phyloP scores from a whole-genome alignment of 2,113 vertebrate species.

The Andinoacara biseriatus region DNA sequence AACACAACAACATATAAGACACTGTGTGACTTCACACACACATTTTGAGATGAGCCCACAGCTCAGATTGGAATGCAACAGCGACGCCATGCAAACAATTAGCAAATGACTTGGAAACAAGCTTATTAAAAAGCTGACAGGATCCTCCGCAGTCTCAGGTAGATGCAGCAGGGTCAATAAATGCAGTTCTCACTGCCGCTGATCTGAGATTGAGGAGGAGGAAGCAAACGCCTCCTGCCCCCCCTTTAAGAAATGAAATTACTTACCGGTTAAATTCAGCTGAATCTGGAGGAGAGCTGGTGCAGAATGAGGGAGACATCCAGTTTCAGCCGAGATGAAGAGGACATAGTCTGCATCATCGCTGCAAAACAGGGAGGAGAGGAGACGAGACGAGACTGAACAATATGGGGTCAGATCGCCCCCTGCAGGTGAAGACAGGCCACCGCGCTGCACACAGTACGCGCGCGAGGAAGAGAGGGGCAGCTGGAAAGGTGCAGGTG shows the following conservation, averaged over 20 bases:
- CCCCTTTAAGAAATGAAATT: neutral
- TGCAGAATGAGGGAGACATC: constrained; percentile 8
- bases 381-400: constrained; percentile 8
- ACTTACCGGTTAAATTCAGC: constrained; percentile 45
- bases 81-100: neutral
- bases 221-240: neutral
- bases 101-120: neutral
- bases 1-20: neutral
- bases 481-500: neutral
- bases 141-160: constrained; percentile 37
- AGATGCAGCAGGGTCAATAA: constrained; percentile 38
- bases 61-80: neutral
- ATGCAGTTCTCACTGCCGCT: constrained; percentile 8
- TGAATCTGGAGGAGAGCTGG: neutral
- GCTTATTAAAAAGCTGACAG: neutral
- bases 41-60: constrained; percentile 16
- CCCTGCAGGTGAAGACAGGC: constrained; percentile 36
- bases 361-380: constrained; percentile 52
- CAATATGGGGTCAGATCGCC: constrained; percentile 27
- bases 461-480: neutral
- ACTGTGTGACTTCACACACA: constrained; percentile 11
- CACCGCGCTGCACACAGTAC: neutral
- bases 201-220: neutral
- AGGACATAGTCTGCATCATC: constrained; percentile 53
- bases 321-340: constrained; percentile 13